These are phyloP conservation scores for Schizotus pectinicornis DNA, from an alignment of 2,888 invertebrate species.

Conservation along the genomic window DNA sequence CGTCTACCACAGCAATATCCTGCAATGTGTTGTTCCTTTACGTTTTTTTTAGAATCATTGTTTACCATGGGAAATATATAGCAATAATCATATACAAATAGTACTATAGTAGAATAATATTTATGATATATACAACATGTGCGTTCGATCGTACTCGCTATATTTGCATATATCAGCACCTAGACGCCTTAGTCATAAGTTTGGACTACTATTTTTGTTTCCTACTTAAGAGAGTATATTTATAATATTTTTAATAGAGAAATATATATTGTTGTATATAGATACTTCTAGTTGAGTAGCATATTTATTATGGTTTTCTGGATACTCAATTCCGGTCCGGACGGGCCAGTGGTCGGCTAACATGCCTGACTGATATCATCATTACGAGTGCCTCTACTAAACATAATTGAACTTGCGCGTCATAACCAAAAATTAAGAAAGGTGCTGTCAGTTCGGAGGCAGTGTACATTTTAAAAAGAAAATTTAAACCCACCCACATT, in stretches of 20 bases:
- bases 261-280: conserved; percentile 60
- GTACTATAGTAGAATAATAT: conserved; percentile 45
- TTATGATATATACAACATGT: conserved; percentile 40
- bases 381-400: conserved; percentile 71
- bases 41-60: conserved; percentile 40
- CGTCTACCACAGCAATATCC: conserved; percentile 49
- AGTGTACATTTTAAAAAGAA: conserved; percentile 27
- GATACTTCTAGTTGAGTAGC: conserved; percentile 48
- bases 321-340: conserved; percentile 32
- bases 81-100: conserved; percentile 57
- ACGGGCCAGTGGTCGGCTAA: conserved; percentile 44
- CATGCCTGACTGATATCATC: conserved; percentile 64
- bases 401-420: conserved; percentile 50
- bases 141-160: conserved; percentile 30
- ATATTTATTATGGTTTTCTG: conserved; percentile 39
- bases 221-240: conserved; percentile 68
- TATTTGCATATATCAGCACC: conserved; percentile 51
- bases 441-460: conserved; percentile 27
- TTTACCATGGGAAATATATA: conserved; percentile 57
- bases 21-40: conserved; percentile 53
- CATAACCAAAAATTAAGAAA: conserved; percentile 13
- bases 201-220: conserved; percentile 68
- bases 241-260: conserved; percentile 63
- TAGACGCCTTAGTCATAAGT: conserved; percentile 62
- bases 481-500: conserved; percentile 2